Percentiles rank a stretch among this genome's conserved stretches.
These are phyloP conservation scores for Microplitis mediator DNA, from an alignment of 1,140 invertebrate species.

Conservation along the genomic window DNA sequence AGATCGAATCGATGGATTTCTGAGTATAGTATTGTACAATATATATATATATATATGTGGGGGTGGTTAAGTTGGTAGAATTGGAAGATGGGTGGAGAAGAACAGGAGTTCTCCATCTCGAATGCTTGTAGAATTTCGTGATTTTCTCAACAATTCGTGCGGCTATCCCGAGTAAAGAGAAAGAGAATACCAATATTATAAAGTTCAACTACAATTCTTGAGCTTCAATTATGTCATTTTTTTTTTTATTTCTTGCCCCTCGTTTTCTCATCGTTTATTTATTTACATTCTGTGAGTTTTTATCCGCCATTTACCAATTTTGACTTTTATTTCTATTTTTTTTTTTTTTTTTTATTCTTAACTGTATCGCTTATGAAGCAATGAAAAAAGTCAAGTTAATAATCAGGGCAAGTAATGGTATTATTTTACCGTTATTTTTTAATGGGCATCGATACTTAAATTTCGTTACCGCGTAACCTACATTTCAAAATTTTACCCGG, in stretches of 20 bases:
- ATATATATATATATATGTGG: background rate
- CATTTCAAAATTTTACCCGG: too few species aligned
- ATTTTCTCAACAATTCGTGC: background rate
- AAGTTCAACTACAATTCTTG: slow-evolving; percentile 19
- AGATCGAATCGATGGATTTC: slow-evolving; percentile 11
- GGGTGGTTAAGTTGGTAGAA: background rate
- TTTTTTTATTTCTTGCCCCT: background rate
- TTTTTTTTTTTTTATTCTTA: too few species aligned
- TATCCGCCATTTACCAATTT: too few species aligned
- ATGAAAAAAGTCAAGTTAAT: too few species aligned
- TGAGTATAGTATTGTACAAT: background rate
- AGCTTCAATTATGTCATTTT: slow-evolving; percentile 52
- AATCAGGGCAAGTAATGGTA: background rate
- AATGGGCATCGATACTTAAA: too few species aligned
- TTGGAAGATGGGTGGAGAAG: background rate
- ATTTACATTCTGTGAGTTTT: too few species aligned
- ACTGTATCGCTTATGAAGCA: too few species aligned
- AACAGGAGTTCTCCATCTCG: slow-evolving; percentile 20
- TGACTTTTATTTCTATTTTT: too few species aligned
- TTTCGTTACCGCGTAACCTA: too few species aligned
- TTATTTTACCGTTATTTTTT: background rate
- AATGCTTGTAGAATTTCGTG: slow-evolving; percentile 15
- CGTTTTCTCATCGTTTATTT: too few species aligned
- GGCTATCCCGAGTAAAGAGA: background rate
- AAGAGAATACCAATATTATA: background rate